A percentile compares a stretch with the other conserved stretches of the same genome.
phyloP scores from a whole-genome alignment of 1,140 invertebrate genomes.

The Tenebrio molitor region DNA sequence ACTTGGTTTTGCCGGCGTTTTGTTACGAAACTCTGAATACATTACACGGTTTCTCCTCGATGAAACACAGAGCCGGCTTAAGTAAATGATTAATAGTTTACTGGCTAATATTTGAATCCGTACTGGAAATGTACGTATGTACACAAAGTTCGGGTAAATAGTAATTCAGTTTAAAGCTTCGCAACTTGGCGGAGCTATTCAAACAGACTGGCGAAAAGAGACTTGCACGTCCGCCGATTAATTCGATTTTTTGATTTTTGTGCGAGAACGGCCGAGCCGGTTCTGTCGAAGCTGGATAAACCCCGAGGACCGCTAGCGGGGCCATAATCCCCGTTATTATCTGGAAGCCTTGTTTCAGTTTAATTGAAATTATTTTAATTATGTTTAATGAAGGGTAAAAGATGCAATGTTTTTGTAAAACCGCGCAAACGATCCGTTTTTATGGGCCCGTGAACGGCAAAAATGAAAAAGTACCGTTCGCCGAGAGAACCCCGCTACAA shows the following conservation, averaged over 20 bases:
- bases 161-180: constrained; percentile 3
- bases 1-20: constrained; percentile 25
- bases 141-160: background rate
- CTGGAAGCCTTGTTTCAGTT: constrained; percentile 49
- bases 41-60: constrained; percentile 38
- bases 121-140: background rate
- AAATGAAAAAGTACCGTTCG: constrained; percentile 18
- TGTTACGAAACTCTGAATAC: constrained; percentile 38
- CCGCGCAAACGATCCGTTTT: constrained; percentile 36
- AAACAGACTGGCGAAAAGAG: background rate
- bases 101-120: constrained; percentile 7
- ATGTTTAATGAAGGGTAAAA: constrained; percentile 49
- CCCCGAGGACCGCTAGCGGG: constrained; percentile 24
- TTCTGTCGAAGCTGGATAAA: constrained; percentile 10
- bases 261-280: background rate
- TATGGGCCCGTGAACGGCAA: constrained; percentile 14
- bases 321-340: constrained; percentile 46
- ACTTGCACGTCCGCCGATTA: background rate
- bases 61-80: constrained; percentile 34
- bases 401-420: constrained; percentile 46
- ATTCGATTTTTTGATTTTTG: constrained; percentile 15
- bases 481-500: background rate
- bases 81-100: constrained; percentile 30
- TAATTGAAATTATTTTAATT: constrained; percentile 52
- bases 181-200: background rate